phyloP scores from a whole-genome alignment of 1,140 invertebrate species.

The Lepidurus couesii region DNA sequence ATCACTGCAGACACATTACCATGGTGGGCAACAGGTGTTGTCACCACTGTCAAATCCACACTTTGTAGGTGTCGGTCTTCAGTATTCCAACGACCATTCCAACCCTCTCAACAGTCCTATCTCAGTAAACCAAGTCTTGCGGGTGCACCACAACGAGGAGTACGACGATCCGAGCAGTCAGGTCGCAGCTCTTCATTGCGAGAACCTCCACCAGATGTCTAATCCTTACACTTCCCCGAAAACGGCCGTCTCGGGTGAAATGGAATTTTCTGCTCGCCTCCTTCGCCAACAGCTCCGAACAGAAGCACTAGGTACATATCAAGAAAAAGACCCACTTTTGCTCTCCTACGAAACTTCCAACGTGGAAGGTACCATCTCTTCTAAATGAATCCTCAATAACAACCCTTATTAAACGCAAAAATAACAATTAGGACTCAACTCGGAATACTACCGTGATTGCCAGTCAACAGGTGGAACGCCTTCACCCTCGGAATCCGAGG shows the following conservation, averaged over 20 bases:
- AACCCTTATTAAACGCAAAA: neutral
- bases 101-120: neutral
- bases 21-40: neutral
- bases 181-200: neutral
- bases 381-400: neutral
- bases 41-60: neutral
- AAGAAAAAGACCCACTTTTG: neutral
- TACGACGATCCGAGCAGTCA: neutral
- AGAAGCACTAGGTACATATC: neutral
- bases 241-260: neutral
- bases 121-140: neutral
- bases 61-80: neutral
- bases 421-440: conserved; percentile 11
- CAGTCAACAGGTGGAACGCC: conserved; percentile 18
- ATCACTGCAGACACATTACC: neutral
- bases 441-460: conserved; percentile 23
- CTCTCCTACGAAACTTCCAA: neutral
- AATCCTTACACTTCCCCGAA: neutral
- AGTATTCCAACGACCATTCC: neutral
- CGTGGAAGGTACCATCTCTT: neutral
- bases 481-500: neutral
- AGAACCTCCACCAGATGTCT: conserved; percentile 1
- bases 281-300: neutral
- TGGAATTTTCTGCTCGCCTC: neutral
- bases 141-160: neutral